These are phyloP conservation scores for Gadus macrocephalus DNA, from an alignment of 2,113 vertebrate genomes.

Conservation along the genomic window DNA sequence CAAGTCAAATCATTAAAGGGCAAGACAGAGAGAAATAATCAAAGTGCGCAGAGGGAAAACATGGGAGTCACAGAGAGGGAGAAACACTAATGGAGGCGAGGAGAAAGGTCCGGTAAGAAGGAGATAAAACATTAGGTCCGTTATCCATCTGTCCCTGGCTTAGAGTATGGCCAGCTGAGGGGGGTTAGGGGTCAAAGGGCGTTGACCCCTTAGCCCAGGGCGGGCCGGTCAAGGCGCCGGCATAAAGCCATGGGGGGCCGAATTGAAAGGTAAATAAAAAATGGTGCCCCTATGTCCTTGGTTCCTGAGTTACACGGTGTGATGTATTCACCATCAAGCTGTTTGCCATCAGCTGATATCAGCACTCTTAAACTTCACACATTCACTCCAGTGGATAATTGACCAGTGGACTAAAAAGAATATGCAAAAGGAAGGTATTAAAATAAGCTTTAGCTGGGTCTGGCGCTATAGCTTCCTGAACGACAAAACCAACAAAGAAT, in stretches of 20 bases:
- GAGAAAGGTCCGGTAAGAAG: slow-evolving; percentile 50
- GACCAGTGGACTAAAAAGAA: no score
- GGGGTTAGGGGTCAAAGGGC: slow-evolving; percentile 59
- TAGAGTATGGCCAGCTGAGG: slow-evolving; percentile 67
- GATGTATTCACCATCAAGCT: no score
- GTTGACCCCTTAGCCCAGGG: slow-evolving; percentile 35
- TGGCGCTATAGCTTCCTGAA: no score
- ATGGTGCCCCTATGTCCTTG: neutral
- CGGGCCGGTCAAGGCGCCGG: slow-evolving; percentile 43
- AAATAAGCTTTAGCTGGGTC: no score
- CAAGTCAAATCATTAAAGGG: slow-evolving; percentile 32
- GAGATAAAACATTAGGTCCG: slow-evolving; percentile 60
- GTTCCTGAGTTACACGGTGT: no score
- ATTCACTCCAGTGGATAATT: no score
- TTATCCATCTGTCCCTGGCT: slow-evolving; percentile 71
- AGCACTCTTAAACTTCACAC: no score
- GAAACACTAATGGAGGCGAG: slow-evolving; percentile 32
- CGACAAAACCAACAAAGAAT: no score
- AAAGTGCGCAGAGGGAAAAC: slow-evolving; percentile 10
- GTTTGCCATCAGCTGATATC: no score
- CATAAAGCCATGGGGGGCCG: slow-evolving; percentile 39
- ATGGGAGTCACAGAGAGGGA: slow-evolving; percentile 26
- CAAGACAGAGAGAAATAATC: neutral
- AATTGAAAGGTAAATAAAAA: slow-evolving; percentile 41
- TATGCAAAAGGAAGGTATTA: no score